Evolutionary conservation across 2,113 vertebrate genomes (phyloP).

Genomic region (Percina caprodes): DNA sequence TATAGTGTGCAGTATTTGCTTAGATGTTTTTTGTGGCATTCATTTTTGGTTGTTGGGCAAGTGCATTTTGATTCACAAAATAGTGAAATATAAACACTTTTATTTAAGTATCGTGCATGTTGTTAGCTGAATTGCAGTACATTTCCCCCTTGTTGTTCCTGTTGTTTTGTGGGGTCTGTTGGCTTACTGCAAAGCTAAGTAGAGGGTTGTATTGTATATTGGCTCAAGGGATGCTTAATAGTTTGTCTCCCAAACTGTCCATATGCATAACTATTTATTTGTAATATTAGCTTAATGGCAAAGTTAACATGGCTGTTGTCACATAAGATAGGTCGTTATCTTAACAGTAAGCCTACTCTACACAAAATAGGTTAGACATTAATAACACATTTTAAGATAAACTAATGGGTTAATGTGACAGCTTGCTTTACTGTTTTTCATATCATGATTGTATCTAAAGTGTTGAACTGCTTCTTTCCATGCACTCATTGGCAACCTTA

Average conservation of each 20-base stretch:
- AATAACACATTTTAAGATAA: neutral
- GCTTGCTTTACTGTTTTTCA: conserved; percentile 15
- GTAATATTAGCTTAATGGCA: neutral
- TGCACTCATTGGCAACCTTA: neutral
- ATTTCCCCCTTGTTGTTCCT: neutral
- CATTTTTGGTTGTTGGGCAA: neutral
- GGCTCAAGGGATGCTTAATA: neutral
- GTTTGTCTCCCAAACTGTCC: neutral
- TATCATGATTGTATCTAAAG: conserved; percentile 56
- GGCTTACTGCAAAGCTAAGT: neutral
- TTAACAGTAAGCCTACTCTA: neutral
- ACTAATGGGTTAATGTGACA: neutral
- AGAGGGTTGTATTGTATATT: neutral
- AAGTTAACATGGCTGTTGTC: neutral
- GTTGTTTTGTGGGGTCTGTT: neutral
- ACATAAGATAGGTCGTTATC: neutral
- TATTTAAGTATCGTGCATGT: neutral
- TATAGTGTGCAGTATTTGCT: neutral
- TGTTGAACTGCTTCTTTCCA: conserved; percentile 10
- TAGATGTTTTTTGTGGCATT: neutral
- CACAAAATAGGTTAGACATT: neutral
- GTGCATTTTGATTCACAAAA: neutral
- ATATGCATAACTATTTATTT: neutral
- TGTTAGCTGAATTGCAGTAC: neutral
- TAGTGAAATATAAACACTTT: neutral